phyloP scores from a whole-genome alignment of 92 coral and sea anemone species.

The Epizoanthus fatuus region DNA sequence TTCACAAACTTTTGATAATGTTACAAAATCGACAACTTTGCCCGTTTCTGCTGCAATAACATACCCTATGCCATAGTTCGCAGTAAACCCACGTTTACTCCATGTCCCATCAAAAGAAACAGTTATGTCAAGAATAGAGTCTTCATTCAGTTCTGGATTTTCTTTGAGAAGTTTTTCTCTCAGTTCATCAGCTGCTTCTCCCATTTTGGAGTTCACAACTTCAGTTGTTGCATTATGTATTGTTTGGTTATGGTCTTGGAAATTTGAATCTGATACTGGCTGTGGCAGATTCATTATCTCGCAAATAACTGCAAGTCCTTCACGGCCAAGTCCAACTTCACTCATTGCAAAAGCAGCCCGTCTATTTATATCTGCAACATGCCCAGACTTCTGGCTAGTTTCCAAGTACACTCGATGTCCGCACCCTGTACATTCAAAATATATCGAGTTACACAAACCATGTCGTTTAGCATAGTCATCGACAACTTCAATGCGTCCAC shows the following conservation, averaged over 20 bases:
- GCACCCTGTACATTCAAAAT: slow-evolving; percentile 36
- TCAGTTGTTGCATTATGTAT: slow-evolving; percentile 33
- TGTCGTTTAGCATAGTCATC: slow-evolving; percentile 44
- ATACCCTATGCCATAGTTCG: no score
- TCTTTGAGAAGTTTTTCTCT: no score
- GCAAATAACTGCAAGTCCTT: slow-evolving; percentile 58
- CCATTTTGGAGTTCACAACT: neutral
- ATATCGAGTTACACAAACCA: slow-evolving; percentile 37
- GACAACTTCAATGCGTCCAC: slow-evolving; percentile 18
- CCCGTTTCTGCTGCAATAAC: no score
- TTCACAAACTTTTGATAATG: no score
- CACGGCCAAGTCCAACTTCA: slow-evolving; percentile 53
- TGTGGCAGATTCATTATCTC: slow-evolving; percentile 43
- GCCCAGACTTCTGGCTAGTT: slow-evolving; percentile 15
- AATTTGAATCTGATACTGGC: slow-evolving; percentile 43
- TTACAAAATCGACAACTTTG: no score
- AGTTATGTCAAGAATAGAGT: no score
- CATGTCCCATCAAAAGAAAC: no score
- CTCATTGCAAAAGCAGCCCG: slow-evolving; percentile 46
- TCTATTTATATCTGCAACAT: slow-evolving; percentile 36
- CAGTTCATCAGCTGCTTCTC: no score
- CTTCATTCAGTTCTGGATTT: no score
- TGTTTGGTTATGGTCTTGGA: slow-evolving; percentile 30
- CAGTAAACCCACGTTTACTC: no score
- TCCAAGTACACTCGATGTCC: slow-evolving; percentile 48